Evolutionary conservation across 23 tunicate species (phyloP).

Genomic region (Aplidium turbinatum): DNA sequence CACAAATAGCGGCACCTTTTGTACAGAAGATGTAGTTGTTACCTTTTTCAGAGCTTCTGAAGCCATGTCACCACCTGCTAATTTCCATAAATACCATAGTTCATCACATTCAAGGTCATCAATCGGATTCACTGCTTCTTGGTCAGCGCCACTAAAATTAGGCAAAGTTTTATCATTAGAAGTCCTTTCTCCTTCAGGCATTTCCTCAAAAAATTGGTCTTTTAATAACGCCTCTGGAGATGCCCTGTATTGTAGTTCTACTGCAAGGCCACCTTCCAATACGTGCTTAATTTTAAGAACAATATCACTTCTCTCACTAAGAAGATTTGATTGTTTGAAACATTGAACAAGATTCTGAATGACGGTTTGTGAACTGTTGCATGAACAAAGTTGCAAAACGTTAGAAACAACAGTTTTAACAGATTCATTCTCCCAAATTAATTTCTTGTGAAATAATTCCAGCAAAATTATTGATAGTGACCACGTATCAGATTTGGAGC

Average conservation of each 20-base stretch:
- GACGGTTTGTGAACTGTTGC: conserved; percentile 28
- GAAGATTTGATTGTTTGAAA: conserved; percentile 1
- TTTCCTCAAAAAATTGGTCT: background rate
- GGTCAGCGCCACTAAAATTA: background rate
- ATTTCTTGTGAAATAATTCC: conserved; percentile 47
- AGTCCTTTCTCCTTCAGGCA: background rate
- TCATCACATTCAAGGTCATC: conserved; percentile 64
- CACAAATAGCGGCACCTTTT: conserved; percentile 54
- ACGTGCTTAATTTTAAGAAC: background rate
- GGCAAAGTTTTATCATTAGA: background rate
- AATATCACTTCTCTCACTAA: background rate
- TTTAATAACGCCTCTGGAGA: conserved; percentile 2
- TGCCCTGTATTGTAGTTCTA: conserved; percentile 4
- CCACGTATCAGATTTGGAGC: conserved; percentile 82
- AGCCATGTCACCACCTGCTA: conserved; percentile 93
- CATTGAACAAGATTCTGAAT: conserved; percentile 18
- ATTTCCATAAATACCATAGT: conserved; percentile 85
- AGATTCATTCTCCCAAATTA: conserved; percentile 30
- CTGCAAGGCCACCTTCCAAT: conserved; percentile 30
- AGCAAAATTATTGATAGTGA: conserved; percentile 52
- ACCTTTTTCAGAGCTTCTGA: conserved; percentile 56
- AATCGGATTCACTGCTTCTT: conserved; percentile 20
- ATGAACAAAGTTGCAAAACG: conserved; percentile 36
- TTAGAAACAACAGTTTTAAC: conserved; percentile 30
- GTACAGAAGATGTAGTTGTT: conserved; percentile 62